Base-by-base conservation (phyloP, 2,797 vertebrate genomes). In the Selene dorsalis region DNA sequence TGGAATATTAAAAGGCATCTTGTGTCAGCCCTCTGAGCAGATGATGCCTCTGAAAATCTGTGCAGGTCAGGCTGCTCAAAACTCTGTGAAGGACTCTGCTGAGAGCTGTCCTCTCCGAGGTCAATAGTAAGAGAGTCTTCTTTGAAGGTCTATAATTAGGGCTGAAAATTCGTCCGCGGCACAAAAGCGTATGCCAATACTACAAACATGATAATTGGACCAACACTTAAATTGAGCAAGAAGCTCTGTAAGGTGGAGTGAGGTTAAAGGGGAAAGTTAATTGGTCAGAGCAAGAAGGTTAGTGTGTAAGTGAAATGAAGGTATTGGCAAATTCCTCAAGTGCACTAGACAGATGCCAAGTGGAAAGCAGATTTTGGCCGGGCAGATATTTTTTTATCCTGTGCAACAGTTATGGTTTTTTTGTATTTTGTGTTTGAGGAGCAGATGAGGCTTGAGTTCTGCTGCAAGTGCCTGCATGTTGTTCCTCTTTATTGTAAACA, bases 71-170 rank as follows among this genome's bases (percentile, higher is more conserved):
- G 6, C 32, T 59, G 26, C 32, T 74, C 12, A 57, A 75, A 70
- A 62, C 6, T 73, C 56, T n/a, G 30, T 52, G 79, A 86, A 88
- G 71, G 83, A 63, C 56, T 24, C 60, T 30, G 69, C 39, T 45
- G 73, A 82, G 69, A 74, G 35, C 43, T 69, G 56, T 85, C 60
- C 41, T 75, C 64, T 62, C 57, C 13, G 59, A 64, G 64, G 73
- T 79, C 41, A 58, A 17, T 4, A 12, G 32, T 26, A 28, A 63
- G 69, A 83, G 22, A 77, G 43, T 38, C 52, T 73, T 22, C 43
- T 85, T 81, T 86, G 39, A 67, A n/a, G 43, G 57, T 52, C 62
- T 83, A 45, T 90, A 87, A 89, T 93, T 88, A 87, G 71, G 35
- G 24, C 3, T 67, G 62, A 78, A 74, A 82, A 67, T 68, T 32